These are phyloP conservation scores for Lochmaea capreae DNA, from an alignment of 2,888 invertebrate genomes.

Conservation along the genomic window DNA sequence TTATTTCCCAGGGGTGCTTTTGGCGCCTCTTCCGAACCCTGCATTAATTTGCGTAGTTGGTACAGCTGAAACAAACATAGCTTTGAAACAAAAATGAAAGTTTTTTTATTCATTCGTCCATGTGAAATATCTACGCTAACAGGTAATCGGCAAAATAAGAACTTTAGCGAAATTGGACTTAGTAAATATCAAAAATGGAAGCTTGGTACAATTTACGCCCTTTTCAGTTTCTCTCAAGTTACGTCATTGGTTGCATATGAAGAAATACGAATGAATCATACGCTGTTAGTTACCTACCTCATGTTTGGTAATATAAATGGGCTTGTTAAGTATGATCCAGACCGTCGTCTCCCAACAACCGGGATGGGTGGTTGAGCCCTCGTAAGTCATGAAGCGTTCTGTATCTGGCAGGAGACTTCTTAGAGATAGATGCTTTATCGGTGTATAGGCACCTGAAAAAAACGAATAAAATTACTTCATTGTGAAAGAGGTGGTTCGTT, in stretches of 20 bases:
- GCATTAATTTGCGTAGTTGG: constrained; percentile 87
- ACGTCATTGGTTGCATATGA: constrained; percentile 5
- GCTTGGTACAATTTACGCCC: neutral
- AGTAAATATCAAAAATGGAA: no score
- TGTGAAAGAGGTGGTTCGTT: neutral
- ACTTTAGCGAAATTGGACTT: no score
- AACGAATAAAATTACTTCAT: neutral
- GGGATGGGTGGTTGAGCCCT: constrained; percentile 97
- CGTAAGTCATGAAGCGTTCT: constrained; percentile 96
- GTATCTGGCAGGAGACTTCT: constrained; percentile 90
- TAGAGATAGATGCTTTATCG: constrained; percentile 87
- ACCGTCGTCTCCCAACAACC: constrained; percentile 99
- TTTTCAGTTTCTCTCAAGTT: neutral
- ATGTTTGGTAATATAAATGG: constrained; percentile 95
- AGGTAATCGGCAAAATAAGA: no score
- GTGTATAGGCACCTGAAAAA: constrained; percentile 80
- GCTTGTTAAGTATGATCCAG: constrained; percentile 98
- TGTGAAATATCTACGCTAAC: neutral
- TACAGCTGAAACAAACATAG: constrained; percentile 76
- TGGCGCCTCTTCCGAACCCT: constrained; percentile 85
- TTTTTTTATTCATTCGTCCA: neutral
- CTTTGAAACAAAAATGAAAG: constrained; percentile 27
- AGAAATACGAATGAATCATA: constrained; percentile 35
- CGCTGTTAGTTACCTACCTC: constrained; percentile 75
- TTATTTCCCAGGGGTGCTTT: constrained; percentile 95